Evolutionary conservation across 2,113 vertebrate genomes (phyloP).

Genomic region (Galemys pyrenaicus): DNA sequence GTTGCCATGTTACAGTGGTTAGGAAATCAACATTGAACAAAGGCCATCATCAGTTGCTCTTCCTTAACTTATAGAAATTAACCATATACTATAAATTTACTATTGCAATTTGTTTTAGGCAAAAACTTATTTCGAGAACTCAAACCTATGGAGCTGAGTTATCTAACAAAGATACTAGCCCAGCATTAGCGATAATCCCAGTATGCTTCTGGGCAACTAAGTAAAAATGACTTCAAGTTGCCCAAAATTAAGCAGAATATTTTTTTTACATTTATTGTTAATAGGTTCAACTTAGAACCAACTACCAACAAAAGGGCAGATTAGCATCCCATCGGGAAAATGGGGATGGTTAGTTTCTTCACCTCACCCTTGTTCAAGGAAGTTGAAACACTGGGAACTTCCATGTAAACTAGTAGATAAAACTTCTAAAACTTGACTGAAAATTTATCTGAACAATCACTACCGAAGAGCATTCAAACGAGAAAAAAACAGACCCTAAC

Average conservation of each 20-base stretch:
- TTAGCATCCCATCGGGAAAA: not conserved
- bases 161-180: slow-evolving; percentile 15
- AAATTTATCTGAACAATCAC: not conserved
- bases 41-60: slow-evolving; percentile 29
- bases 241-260: not conserved
- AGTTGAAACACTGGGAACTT: not conserved
- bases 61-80: slow-evolving; percentile 36
- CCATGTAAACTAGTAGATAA: not conserved
- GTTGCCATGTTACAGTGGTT: slow-evolving; percentile 69
- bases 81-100: not conserved
- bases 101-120: not conserved
- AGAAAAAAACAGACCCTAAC: not conserved
- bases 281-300: not conserved
- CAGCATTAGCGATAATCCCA: not conserved
- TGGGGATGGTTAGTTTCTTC: not conserved
- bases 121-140: not conserved
- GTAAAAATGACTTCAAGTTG: not conserved
- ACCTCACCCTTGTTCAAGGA: not conserved
- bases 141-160: not conserved
- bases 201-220: not conserved
- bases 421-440: not conserved
- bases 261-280: not conserved
- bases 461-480: not conserved
- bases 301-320: not conserved
- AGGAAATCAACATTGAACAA: slow-evolving; percentile 69